Evolutionary conservation across 2,113 vertebrate species (phyloP).

Genomic region (Rhea pennata): DNA sequence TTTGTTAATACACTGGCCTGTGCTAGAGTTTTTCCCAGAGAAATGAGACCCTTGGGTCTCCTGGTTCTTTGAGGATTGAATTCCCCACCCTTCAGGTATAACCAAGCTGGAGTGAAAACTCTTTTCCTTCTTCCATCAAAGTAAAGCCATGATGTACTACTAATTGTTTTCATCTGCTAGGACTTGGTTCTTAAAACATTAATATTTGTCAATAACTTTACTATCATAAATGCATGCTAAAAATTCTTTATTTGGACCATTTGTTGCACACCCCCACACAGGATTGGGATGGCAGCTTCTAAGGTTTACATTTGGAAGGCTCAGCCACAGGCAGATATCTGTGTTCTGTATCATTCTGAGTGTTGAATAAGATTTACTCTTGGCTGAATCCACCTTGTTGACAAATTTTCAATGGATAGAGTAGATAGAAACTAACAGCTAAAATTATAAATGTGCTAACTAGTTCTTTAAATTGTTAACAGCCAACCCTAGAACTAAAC

Average conservation of each 20-base stretch:
- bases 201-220: neutral
- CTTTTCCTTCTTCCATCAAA: neutral
- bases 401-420: constrained; percentile 31
- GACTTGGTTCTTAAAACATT: neutral
- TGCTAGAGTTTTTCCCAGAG: neutral
- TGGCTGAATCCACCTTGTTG: constrained; percentile 18
- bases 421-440: neutral
- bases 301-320: neutral
- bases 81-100: neutral
- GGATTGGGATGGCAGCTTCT: neutral
- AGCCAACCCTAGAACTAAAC: neutral
- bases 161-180: neutral
- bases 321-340: neutral
- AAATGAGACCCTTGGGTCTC: neutral
- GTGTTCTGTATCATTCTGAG: neutral
- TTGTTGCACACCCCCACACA: neutral
- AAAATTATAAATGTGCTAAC: constrained; percentile 2
- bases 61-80: neutral
- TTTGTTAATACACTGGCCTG: neutral
- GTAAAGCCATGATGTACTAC: neutral
- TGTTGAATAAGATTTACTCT: neutral
- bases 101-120: neutral
- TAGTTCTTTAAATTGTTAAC: neutral
- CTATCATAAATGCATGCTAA: neutral
- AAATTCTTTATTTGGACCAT: neutral